These are phyloP conservation scores for Irena cyanogastra DNA, from an alignment of 2,113 vertebrate species.

Conservation along the genomic window DNA sequence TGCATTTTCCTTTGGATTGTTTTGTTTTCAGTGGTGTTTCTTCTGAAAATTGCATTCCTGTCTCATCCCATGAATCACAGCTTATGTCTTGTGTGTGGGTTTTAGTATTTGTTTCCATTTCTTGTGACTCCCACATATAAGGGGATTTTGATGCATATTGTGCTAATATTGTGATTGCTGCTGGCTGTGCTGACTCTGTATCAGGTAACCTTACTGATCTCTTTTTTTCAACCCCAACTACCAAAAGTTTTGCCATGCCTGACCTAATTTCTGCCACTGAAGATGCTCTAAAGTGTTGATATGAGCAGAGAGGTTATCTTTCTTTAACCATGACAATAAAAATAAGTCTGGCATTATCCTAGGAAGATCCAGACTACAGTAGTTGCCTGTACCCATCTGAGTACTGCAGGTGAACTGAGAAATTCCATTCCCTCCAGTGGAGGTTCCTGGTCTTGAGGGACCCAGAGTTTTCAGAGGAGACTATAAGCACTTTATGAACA, in stretches of 20 bases:
- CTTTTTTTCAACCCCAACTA: slow-evolving; percentile 25
- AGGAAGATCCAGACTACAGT: background rate
- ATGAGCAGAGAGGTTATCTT: slow-evolving; percentile 1
- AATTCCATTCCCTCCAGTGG: background rate
- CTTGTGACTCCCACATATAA: background rate
- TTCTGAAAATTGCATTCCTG: slow-evolving; percentile 40
- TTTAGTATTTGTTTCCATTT: slow-evolving; percentile 37
- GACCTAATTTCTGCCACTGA: slow-evolving; percentile 41
- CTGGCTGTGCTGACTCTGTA: background rate
- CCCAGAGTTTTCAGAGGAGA: background rate
- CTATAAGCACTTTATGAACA: background rate
- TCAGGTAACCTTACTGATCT: slow-evolving; percentile 47
- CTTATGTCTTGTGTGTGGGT: background rate
- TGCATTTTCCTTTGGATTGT: slow-evolving; percentile 19
- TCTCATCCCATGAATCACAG: slow-evolving; percentile 48
- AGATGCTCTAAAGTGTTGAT: slow-evolving; percentile 10
- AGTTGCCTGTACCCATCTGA: background rate
- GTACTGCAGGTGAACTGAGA: background rate
- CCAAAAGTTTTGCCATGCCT: slow-evolving; percentile 15
- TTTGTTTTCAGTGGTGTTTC: slow-evolving; percentile 19
- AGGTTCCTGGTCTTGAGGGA: background rate
- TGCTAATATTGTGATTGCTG: slow-evolving; percentile 48
- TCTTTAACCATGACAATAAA: background rate
- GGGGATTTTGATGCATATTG: slow-evolving; percentile 18
- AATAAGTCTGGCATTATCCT: background rate